Base-by-base conservation (phyloP, 2,888 invertebrate genomes). In the Rhagonycha lutea region DNA sequence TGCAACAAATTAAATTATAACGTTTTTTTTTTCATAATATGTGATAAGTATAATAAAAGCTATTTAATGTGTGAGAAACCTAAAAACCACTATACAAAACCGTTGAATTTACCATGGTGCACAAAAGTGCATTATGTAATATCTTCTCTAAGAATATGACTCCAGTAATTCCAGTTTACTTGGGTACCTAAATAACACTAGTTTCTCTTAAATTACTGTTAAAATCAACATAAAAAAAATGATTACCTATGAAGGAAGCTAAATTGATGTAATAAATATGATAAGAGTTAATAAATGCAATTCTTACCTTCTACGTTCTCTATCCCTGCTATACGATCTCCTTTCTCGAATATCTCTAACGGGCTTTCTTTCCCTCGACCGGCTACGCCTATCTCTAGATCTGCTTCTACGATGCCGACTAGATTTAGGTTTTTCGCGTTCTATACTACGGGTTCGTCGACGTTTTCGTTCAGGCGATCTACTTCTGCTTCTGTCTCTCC, bases 401-500 rank as follows among this genome's bases (percentile, higher is more conserved):
- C 84, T 81, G 78, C 85, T 84, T 75, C 84, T 80, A 62, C 81
- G 80, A 23, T 82, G 75, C 78, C 93, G 90, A 14, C 89, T 89
- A 24, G 91, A 89, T 84, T 92, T 92, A 9, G 87, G 86, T 73
- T 92, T 88, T 68, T 93, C 92, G n/a, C 80, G 67, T 14, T 85
- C 85, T 78, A 84, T 83, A 78, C 85, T 85, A 47, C 82, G 76
- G 11, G 84, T 83, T 69, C 85, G 81, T 23, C 84, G 81, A 7
- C 86, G 83, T 81, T 85, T 86, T 69, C 86, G 79, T 26, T 86
- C 87, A 5, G 85, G 85, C 61, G 85, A 79, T 29, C 82, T 79
- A 75, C 85, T 86, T 75, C 86, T 82, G 62, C 86, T 76, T 75
- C 75, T 72, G n/a, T 72, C 80, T 23, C 79, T 76, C n/a, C 79